Percentiles rank a stretch among this genome's conserved stretches.
Conservation (phyloP, 2,113 vertebrate species). For the Anoura caudifer region DNA sequence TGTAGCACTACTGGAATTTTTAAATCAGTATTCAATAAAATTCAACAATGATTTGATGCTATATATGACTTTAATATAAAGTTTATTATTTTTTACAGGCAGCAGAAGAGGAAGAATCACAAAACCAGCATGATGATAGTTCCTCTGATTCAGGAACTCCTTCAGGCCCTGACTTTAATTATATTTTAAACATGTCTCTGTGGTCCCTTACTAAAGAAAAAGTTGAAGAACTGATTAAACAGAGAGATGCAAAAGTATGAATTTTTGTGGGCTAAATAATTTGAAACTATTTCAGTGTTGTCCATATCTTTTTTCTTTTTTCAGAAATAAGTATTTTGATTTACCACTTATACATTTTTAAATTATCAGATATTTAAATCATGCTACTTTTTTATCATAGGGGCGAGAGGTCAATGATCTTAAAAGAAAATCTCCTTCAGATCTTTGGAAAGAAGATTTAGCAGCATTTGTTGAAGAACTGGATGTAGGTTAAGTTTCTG, state of each 20-base stretch:
- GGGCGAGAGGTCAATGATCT: constrained; percentile 90
- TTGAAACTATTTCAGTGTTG: constrained; percentile 50
- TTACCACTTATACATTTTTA: background rate
- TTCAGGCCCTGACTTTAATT: constrained; percentile 97
- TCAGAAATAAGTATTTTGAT: constrained; percentile 56
- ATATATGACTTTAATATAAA: constrained; percentile 52
- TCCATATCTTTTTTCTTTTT: constrained; percentile 55
- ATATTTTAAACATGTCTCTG: constrained; percentile 98
- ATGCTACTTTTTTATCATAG: constrained; percentile 77
- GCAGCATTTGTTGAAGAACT: constrained; percentile 95
- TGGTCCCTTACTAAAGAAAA: constrained; percentile 99
- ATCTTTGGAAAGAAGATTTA: constrained; percentile 98
- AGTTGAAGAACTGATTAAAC: constrained; percentile 95
- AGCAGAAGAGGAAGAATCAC: constrained; percentile 89
- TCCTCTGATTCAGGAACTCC: constrained; percentile 90
- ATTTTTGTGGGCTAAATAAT: constrained; percentile 51
- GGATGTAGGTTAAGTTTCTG: constrained; percentile 85
- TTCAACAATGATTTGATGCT: constrained; percentile 35
- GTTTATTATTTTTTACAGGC: constrained; percentile 83
- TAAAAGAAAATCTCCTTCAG: constrained; percentile 89
- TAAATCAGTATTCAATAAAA: constrained; percentile 18
- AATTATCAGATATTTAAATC: constrained; percentile 18
- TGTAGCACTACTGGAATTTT: constrained; percentile 36
- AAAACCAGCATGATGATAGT: constrained; percentile 89
- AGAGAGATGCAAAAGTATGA: constrained; percentile 95